These are phyloP conservation scores for Drosophila kokeensis DNA, from an alignment of 2,888 invertebrate species.

Conservation along the genomic window DNA sequence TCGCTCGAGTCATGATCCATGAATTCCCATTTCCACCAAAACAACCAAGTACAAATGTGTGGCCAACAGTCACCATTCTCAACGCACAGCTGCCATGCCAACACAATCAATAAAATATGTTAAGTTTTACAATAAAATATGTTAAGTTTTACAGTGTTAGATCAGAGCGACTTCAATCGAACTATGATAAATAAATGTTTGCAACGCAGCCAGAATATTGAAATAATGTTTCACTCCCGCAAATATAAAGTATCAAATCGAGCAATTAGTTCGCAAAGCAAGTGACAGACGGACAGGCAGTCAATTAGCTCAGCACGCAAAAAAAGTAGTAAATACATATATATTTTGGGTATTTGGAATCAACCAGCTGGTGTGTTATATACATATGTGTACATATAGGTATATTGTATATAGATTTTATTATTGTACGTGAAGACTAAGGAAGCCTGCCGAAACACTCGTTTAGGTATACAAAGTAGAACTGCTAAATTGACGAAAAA, in stretches of 20 bases:
- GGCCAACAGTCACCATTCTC: not conserved
- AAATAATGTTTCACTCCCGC: not conserved
- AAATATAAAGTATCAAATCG: not conserved
- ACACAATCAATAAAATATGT: not conserved
- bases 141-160: not conserved
- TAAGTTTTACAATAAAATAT: not conserved
- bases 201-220: not conserved
- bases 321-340: conserved; percentile 28
- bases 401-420: conserved; percentile 60
- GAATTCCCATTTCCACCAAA: not conserved
- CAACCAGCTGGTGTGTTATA: conserved; percentile 64
- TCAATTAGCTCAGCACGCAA: not conserved
- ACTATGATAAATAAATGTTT: not conserved
- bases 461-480: conserved; percentile 45
- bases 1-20: conserved; percentile 36
- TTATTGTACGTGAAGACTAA: conserved; percentile 36
- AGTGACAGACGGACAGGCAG: not conserved
- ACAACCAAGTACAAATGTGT: not conserved
- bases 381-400: conserved; percentile 59
- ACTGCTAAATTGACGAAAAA: conserved; percentile 34
- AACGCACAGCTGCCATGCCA: not conserved
- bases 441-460: conserved; percentile 26
- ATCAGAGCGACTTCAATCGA: not conserved
- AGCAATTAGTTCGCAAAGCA: not conserved
- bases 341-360: conserved; percentile 59